phyloP scores from a whole-genome alignment of 2,113 vertebrate genomes.

The Amphilophus citrinellus region DNA sequence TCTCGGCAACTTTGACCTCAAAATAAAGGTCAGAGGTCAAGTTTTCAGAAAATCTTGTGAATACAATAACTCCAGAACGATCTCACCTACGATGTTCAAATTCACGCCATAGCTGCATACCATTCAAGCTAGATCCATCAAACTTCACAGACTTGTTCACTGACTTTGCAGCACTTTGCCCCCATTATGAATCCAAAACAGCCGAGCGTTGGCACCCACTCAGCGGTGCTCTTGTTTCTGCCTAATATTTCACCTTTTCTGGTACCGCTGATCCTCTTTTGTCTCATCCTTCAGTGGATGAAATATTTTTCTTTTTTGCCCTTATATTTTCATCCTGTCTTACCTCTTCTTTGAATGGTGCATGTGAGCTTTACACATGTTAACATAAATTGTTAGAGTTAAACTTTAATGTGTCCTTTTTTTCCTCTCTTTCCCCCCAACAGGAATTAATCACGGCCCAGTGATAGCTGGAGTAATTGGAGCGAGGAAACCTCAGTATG shows the following conservation, averaged over 20 bases:
- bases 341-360: not conserved
- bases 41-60: too few species aligned
- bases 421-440: not conserved
- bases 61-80: too few species aligned
- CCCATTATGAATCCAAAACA: too few species aligned
- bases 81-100: too few species aligned
- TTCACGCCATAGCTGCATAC: too few species aligned
- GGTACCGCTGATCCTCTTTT: not conserved
- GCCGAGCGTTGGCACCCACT: too few species aligned
- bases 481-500: conserved; percentile 97
- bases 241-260: not conserved
- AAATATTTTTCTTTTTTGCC: not conserved
- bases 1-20: too few species aligned
- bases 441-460: conserved; percentile 96
- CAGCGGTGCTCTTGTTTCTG: not conserved
- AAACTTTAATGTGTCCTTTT: not conserved
- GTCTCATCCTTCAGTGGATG: not conserved
- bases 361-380: not conserved
- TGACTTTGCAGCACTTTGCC: too few species aligned
- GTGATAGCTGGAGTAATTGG: conserved; percentile 98
- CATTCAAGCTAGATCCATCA: too few species aligned
- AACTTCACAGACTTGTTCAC: too few species aligned
- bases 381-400: not conserved
- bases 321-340: not conserved
- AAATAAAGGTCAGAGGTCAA: too few species aligned